Evolutionary conservation across 2,888 invertebrate genomes (phyloP).

Genomic region (Augochlorella aurata): DNA sequence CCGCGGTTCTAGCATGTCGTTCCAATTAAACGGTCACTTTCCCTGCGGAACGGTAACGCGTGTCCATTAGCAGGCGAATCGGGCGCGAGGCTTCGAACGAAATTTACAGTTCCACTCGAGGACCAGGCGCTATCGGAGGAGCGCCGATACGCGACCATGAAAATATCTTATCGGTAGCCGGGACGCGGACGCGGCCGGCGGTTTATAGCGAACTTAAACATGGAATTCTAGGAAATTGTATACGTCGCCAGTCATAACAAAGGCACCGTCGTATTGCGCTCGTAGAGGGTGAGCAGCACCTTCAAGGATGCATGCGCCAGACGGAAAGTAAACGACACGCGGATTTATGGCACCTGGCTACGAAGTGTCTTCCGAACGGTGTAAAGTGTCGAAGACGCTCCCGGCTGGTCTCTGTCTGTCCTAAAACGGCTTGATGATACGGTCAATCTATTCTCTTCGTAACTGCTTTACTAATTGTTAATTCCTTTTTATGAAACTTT

Average conservation of each 20-base stretch:
- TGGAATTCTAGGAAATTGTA: slow-evolving; percentile 40
- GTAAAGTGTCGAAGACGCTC: neutral
- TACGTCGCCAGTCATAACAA: slow-evolving; percentile 41
- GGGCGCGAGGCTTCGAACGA: neutral
- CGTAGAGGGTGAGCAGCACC: neutral
- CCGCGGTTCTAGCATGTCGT: neutral
- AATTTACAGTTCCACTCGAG: slow-evolving; percentile 3
- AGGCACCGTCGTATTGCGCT: slow-evolving; percentile 9
- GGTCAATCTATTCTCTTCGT: no score
- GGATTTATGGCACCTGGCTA: neutral
- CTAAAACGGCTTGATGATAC: neutral
- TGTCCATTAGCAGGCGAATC: neutral
- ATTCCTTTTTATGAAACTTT: no score
- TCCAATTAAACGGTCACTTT: neutral
- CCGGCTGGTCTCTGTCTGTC: neutral
- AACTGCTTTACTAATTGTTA: no score
- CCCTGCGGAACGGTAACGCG: neutral
- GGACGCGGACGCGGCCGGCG: slow-evolving; percentile 9
- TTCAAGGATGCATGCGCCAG: neutral
- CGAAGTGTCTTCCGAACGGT: neutral
- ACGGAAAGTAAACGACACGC: slow-evolving; percentile 1
- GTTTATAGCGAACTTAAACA: slow-evolving; percentile 30
- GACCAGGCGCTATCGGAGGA: slow-evolving; percentile 1
- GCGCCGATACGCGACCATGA: slow-evolving; percentile 50
- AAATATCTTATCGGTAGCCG: slow-evolving; percentile 62